phyloP scores from a whole-genome alignment of 1,140 invertebrate genomes.

The Oscheius sp. region DNA sequence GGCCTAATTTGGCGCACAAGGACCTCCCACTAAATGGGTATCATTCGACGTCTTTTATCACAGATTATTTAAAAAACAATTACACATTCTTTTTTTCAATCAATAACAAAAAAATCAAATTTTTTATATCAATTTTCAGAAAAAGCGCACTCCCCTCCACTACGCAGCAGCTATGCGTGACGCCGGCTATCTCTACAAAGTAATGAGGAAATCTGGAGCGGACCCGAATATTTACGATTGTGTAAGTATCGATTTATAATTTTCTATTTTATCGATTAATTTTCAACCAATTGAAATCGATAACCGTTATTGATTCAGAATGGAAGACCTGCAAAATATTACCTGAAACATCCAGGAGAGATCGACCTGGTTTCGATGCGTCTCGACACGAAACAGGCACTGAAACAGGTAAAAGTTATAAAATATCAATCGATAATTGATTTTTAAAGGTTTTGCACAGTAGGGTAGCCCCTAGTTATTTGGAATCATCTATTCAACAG shows the following conservation, averaged over 20 bases:
- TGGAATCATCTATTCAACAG: constrained; percentile 66
- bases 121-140: constrained; percentile 59
- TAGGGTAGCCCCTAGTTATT: constrained; percentile 57
- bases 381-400: constrained; percentile 56
- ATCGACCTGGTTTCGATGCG: constrained; percentile 56
- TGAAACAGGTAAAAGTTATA: constrained; percentile 42
- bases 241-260: constrained; percentile 67
- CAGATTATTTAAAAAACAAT: too few species aligned
- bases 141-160: constrained; percentile 83
- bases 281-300: background rate
- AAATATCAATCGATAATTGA: background rate
- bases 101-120: too few species aligned
- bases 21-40: too few species aligned
- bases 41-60: too few species aligned
- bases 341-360: constrained; percentile 58
- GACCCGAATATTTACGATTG: constrained; percentile 78
- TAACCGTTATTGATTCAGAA: too few species aligned
- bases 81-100: too few species aligned
- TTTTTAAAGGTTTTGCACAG: constrained; percentile 53
- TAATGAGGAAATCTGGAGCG: constrained; percentile 78
- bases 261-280: background rate
- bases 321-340: constrained; percentile 57
- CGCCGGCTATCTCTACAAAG: constrained; percentile 81
- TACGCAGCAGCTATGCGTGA: constrained; percentile 79
- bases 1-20: too few species aligned